Evolutionary conservation across 2,797 vertebrate species (phyloP), one percentile per base, ranked within the genome.

Genomic region (Melanotaenia trifasciata): DNA sequence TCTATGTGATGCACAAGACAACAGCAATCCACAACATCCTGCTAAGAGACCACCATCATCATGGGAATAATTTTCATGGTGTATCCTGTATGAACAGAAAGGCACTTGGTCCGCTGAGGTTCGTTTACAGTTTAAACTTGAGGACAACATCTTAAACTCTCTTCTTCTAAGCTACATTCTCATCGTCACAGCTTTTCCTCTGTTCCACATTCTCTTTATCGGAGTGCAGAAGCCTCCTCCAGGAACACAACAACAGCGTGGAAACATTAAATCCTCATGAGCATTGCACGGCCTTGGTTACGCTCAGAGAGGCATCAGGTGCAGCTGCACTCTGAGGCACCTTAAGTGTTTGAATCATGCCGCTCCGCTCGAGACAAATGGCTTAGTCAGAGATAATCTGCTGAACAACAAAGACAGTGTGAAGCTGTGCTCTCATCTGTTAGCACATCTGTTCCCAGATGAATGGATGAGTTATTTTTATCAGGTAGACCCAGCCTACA

Each of bases 271-370:
- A 68, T 53, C 77, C 68, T 79, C 33, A 5, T 20, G 71, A 84
- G 77, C 72, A 0, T 69, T 58, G 0, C 70, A 4, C 43, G 20
- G 63, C 63, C 45, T 76, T 64, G 70, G 72, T 58, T 64, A 32
- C 53, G 22, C 73, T 79, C 62, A 64, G 43, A 18, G 76, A 80
- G 80, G 76, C 80, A 76, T 87, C 91, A 87, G 88, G 85, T 91
- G 86, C 84, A 71, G 53, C 71, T 68, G 50, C 3, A 1, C 77
- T 74, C 80, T 38, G 65, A 78, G 64, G 80, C 79, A 64, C 83
- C 64, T 74, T 71, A 65, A 72, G 79, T 66, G 76, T 70, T 85
- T 81, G 72, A 88, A 65, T 83, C 81, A 74, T 67, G 63, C 69
- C 62, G 24, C 71, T 57, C 3, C 35, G 66, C 71, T 84, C 80